A percentile compares a stretch with the other conserved stretches of the same genome.
Evolutionary conservation across 2,888 invertebrate species (phyloP).

Genomic region (Morinoia aosen): DNA sequence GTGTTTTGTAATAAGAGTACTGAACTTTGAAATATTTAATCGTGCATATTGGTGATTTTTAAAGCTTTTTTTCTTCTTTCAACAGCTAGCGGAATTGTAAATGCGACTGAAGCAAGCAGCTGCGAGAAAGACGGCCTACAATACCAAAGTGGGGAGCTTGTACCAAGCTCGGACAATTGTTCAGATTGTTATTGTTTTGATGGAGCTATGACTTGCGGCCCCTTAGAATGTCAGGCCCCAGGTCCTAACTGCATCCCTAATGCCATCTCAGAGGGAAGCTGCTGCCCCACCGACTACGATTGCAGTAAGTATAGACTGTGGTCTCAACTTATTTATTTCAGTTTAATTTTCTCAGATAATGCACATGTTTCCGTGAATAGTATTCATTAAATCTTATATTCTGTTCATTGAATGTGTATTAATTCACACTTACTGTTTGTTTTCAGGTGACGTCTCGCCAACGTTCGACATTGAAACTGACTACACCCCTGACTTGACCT

Average conservation of each 20-base stretch:
- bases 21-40: neutral
- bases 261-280: conserved; percentile 30
- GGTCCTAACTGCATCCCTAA: conserved; percentile 55
- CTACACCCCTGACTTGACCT: neutral
- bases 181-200: conserved; percentile 63
- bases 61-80: neutral
- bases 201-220: conserved; percentile 63
- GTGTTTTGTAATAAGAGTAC: neutral
- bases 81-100: neutral
- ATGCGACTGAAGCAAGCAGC: neutral
- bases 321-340: neutral
- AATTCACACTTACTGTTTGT: neutral
- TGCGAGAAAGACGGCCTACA: conserved; percentile 26
- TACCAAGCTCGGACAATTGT: conserved; percentile 61
- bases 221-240: conserved; percentile 55
- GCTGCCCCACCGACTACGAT: conserved; percentile 60
- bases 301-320: conserved; percentile 53
- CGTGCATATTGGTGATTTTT: neutral
- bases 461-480: conserved; percentile 5
- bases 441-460: conserved; percentile 20
- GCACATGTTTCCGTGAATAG: neutral
- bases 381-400: neutral
- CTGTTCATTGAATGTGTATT: too few species aligned
- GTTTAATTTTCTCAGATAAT: neutral
- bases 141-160: conserved; percentile 53